Evolutionary conservation across 2,797 vertebrate genomes (phyloP).

Genomic region (Eulemur mongoz): DNA sequence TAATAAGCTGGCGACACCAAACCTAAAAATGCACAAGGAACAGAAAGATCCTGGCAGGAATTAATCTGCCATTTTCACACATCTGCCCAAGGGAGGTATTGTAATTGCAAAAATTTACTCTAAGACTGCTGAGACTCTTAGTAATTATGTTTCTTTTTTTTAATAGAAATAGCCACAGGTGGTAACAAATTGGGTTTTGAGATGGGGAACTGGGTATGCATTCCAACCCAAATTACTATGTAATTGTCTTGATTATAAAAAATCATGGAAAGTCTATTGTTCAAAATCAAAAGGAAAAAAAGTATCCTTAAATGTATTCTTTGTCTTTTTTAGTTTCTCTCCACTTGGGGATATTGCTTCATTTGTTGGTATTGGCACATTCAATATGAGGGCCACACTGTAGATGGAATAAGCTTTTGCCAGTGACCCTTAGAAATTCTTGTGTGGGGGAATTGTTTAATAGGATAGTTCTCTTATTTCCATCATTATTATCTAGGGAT

Average conservation of each 20-base stretch:
- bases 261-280: constrained; percentile 70
- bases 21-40: constrained; percentile 72
- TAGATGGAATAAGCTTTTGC: constrained; percentile 25
- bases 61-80: constrained; percentile 87
- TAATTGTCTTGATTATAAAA: constrained; percentile 85
- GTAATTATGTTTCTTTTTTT: constrained; percentile 86
- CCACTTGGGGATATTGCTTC: constrained; percentile 37
- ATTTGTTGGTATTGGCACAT: constrained; percentile 59
- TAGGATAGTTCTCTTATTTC: constrained; percentile 54
- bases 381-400: not conserved
- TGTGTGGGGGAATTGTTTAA: constrained; percentile 54
- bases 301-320: constrained; percentile 53
- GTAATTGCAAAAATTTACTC: constrained; percentile 88
- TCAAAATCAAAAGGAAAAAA: constrained; percentile 75
- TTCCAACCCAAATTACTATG: constrained; percentile 86
- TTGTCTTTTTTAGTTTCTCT: constrained; percentile 50
- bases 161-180: constrained; percentile 90
- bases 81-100: constrained; percentile 87
- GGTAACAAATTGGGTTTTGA: constrained; percentile 87
- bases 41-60: constrained; percentile 82
- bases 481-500: constrained; percentile 55
- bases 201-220: constrained; percentile 82
- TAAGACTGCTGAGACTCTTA: constrained; percentile 87
- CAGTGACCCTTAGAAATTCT: constrained; percentile 56
- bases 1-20: constrained; percentile 74